A percentile compares a stretch with the other conserved stretches of the same genome.
phyloP scores from a whole-genome alignment of 2,113 vertebrate genomes.

The Lepisosteus oculatus region DNA sequence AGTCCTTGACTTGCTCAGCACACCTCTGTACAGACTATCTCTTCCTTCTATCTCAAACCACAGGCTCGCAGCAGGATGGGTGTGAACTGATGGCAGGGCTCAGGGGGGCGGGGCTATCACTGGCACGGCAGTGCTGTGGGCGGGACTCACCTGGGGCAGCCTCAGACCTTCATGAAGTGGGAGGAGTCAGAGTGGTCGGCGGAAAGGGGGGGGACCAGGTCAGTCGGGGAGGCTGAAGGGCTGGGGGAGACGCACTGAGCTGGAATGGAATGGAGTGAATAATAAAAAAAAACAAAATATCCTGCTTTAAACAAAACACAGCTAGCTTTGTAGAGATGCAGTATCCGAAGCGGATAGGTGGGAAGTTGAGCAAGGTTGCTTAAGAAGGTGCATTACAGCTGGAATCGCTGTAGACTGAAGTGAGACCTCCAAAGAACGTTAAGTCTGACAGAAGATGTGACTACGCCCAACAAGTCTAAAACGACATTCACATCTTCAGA shows the following conservation, averaged over 20 bases:
- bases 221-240: conserved; percentile 81
- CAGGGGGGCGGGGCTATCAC: background rate
- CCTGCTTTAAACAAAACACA: too few species aligned
- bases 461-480: too few species aligned
- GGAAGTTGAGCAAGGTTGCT: too few species aligned
- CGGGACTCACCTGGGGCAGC: conserved; percentile 76
- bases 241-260: conserved; percentile 80
- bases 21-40: background rate
- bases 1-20: too few species aligned
- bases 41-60: background rate
- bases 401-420: too few species aligned
- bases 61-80: too few species aligned
- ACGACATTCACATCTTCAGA: too few species aligned
- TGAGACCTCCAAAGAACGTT: too few species aligned
- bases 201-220: conserved; percentile 77
- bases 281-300: background rate
- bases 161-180: conserved; percentile 90
- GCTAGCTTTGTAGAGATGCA: too few species aligned
- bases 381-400: too few species aligned
- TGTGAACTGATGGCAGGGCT: background rate
- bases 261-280: conserved; percentile 60
- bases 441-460: too few species aligned
- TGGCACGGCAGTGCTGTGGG: conserved; percentile 22
- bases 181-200: conserved; percentile 77
- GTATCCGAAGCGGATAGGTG: too few species aligned